These are phyloP conservation scores for Ciconia maguari DNA, from an alignment of 2,113 vertebrate genomes.

Conservation along the genomic window DNA sequence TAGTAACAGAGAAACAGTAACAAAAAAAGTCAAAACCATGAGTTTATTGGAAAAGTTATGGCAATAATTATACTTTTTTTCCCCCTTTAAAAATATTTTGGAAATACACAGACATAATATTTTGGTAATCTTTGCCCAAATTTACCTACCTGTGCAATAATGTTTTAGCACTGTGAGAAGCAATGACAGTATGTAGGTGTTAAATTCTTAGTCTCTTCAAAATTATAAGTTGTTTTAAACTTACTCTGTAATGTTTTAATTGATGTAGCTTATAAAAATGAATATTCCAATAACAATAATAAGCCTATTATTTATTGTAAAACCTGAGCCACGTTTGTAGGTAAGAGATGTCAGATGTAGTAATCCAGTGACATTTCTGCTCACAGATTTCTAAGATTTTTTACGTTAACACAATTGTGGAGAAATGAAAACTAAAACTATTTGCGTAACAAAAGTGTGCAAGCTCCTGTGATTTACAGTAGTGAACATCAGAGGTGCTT, in stretches of 20 bases:
- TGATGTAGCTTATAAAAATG: neutral
- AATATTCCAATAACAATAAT: neutral
- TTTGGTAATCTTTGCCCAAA: slow-evolving; percentile 27
- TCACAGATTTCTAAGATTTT: neutral
- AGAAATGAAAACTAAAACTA: neutral
- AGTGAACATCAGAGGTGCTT: neutral
- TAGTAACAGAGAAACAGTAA: neutral
- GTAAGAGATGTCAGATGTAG: neutral
- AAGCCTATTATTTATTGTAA: neutral
- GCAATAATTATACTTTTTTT: neutral
- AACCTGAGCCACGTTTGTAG: neutral
- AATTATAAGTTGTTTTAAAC: neutral
- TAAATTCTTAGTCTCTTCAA: slow-evolving; percentile 25
- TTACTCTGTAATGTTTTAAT: slow-evolving; percentile 1
- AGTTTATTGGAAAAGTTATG: neutral
- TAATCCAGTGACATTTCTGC: neutral
- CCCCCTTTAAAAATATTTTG: slow-evolving; percentile 11
- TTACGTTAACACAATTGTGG: neutral
- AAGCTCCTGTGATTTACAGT: neutral
- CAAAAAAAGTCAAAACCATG: neutral
- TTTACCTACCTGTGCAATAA: neutral
- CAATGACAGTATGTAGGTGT: neutral
- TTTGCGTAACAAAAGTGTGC: neutral
- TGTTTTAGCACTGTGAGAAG: slow-evolving; percentile 29
- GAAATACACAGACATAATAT: neutral